phyloP scores from a whole-genome alignment of 1,140 invertebrate species.

The Tyrophagus putrescentiae region DNA sequence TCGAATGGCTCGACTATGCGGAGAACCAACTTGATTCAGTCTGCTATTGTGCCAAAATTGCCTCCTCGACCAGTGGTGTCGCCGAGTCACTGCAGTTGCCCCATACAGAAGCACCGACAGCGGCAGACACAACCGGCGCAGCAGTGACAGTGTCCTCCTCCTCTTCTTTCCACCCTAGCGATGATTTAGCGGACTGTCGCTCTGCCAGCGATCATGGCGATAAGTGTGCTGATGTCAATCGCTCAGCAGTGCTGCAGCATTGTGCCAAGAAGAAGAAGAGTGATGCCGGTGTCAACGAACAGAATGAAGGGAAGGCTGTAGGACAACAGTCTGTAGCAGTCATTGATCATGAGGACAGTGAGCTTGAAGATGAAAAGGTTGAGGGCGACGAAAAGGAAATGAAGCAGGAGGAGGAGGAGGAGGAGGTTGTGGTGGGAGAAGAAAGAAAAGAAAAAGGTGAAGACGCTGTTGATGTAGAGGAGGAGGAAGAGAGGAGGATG shows the following conservation, averaged over 20 bases:
- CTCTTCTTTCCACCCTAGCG: too few relatives aligned
- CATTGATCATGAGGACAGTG: neutral
- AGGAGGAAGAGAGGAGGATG: neutral
- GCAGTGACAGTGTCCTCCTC: too few relatives aligned
- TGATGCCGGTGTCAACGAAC: neutral
- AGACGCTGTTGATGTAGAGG: neutral
- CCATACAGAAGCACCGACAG: too few relatives aligned
- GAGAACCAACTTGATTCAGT: conserved; percentile 19
- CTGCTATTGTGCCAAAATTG: conserved; percentile 22
- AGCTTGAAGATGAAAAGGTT: neutral
- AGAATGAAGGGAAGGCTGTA: conserved; percentile 2
- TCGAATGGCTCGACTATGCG: conserved; percentile 16
- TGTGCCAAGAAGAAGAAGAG: neutral
- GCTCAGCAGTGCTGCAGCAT: neutral
- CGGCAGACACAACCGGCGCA: neutral
- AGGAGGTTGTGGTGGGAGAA: conserved; percentile 2
- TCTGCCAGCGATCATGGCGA: neutral
- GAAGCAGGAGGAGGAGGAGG: neutral
- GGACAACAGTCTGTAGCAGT: neutral
- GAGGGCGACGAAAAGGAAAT: neutral
- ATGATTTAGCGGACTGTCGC: conserved; percentile 2
- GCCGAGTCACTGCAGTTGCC: too few relatives aligned
- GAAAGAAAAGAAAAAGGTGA: conserved; percentile 11
- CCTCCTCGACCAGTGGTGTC: neutral
- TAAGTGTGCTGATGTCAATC: neutral